Conservation (phyloP, 2,888 invertebrate genomes). For the Ornithoptera alexandrae region DNA sequence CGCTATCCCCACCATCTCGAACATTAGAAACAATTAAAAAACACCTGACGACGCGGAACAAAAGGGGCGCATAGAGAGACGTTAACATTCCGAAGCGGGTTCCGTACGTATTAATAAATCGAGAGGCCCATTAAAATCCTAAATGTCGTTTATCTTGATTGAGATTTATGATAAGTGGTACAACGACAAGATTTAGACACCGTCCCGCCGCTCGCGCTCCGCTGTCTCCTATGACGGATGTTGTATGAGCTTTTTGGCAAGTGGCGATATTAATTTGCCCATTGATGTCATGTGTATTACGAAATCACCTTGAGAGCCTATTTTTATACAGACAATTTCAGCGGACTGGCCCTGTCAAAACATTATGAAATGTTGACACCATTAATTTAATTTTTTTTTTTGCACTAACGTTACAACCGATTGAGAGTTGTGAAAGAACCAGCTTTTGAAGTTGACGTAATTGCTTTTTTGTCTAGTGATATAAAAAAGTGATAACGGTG, state of each 20-base stretch:
- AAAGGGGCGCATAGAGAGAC: constrained; percentile 30
- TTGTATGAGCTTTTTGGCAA: constrained; percentile 21
- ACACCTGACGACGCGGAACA: constrained; percentile 26
- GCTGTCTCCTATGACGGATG: constrained; percentile 27
- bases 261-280: constrained; percentile 31
- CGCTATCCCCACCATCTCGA: constrained; percentile 17
- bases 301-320: constrained; percentile 18
- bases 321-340: constrained; percentile 21
- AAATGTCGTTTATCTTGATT: constrained; percentile 75
- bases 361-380: constrained; percentile 14
- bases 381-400: constrained; percentile 9
- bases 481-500: background rate
- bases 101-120: constrained; percentile 67
- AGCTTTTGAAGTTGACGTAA: background rate
- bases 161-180: constrained; percentile 73
- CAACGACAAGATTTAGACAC: constrained; percentile 65
- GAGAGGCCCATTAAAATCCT: constrained; percentile 68
- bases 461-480: background rate
- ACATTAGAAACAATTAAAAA: constrained; percentile 31
- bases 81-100: constrained; percentile 43
- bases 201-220: constrained; percentile 35
- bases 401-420: background rate
- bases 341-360: constrained; percentile 14
- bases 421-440: background rate
- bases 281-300: constrained; percentile 19